Conservation (phyloP, 2,797 vertebrate genomes). For the Meriones psammophilus region DNA sequence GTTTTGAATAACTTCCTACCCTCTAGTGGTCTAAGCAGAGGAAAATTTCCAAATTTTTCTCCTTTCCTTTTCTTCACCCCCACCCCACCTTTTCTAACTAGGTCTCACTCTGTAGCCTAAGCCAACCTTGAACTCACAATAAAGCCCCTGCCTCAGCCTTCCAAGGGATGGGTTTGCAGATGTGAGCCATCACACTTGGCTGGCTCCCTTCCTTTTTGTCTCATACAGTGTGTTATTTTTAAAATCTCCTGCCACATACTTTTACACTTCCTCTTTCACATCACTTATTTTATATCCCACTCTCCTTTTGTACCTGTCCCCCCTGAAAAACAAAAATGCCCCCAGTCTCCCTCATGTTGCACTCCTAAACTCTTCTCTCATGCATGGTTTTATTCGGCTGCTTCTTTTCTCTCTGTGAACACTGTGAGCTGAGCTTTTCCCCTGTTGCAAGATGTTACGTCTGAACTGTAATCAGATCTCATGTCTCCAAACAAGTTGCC, state of each 20-base stretch:
- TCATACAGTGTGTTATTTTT: slow-evolving; percentile 52
- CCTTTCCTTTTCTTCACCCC: neutral
- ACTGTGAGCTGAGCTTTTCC: neutral
- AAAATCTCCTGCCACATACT: slow-evolving; percentile 31
- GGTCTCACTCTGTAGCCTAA: neutral
- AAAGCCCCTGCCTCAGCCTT: neutral
- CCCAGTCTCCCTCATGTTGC: neutral
- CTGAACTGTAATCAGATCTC: slow-evolving; percentile 50
- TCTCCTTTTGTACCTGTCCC: slow-evolving; percentile 38
- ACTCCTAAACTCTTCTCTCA: slow-evolving; percentile 20
- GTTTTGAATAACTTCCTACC: slow-evolving; percentile 22
- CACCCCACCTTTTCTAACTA: neutral
- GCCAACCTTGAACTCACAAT: neutral
- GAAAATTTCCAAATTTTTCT: slow-evolving; percentile 30
- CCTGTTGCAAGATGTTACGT: neutral
- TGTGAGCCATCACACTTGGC: neutral
- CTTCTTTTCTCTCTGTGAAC: neutral
- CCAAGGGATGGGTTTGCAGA: neutral
- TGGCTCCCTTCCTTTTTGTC: slow-evolving; percentile 49
- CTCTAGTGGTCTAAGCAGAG: neutral
- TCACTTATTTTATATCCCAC: slow-evolving; percentile 43
- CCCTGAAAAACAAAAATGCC: neutral
- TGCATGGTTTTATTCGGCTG: neutral
- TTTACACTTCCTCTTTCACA: slow-evolving; percentile 69
- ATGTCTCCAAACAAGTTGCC: slow-evolving; percentile 25